Evolutionary conservation across 2,888 invertebrate genomes (phyloP).

Genomic region (Brassicogethes aeneus): DNA sequence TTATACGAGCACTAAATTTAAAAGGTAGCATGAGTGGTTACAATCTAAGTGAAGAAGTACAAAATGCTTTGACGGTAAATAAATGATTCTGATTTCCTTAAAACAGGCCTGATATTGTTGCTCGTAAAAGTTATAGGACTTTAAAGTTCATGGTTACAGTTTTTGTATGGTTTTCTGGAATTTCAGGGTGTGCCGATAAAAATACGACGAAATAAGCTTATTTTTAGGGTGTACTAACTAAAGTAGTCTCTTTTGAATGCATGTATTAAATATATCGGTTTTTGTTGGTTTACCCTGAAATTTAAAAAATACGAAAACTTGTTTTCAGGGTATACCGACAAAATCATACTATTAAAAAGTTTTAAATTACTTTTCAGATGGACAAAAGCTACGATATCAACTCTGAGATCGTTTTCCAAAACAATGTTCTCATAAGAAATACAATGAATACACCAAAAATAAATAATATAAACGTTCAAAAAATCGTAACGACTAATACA

Average conservation of each 20-base stretch:
- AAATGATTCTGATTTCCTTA: conserved; percentile 2
- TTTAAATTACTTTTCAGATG: conserved; percentile 17
- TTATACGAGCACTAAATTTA: conserved; percentile 28
- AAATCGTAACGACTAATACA: conserved; percentile 37
- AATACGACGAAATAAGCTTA: too few species aligned
- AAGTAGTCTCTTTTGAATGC: too few species aligned
- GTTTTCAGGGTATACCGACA: too few species aligned
- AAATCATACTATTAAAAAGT: not conserved
- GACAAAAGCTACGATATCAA: conserved; percentile 36
- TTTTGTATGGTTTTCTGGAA: too few species aligned
- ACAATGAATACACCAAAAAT: conserved; percentile 20
- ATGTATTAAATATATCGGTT: too few species aligned
- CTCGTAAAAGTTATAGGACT: too few species aligned
- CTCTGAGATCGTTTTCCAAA: conserved; percentile 37
- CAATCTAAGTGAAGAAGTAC: conserved; percentile 39
- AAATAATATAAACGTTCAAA: conserved; percentile 35
- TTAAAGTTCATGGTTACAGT: too few species aligned
- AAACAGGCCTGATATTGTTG: too few species aligned
- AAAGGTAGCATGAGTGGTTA: conserved; percentile 38
- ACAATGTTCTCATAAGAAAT: conserved; percentile 32
- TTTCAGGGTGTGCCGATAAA: too few species aligned
- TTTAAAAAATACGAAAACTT: too few species aligned
- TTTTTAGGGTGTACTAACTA: too few species aligned
- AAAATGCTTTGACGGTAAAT: conserved; percentile 47
- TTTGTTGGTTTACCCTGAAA: too few species aligned